phyloP scores from a whole-genome alignment of 1,140 invertebrate genomes.

The Batillaria attramentaria region DNA sequence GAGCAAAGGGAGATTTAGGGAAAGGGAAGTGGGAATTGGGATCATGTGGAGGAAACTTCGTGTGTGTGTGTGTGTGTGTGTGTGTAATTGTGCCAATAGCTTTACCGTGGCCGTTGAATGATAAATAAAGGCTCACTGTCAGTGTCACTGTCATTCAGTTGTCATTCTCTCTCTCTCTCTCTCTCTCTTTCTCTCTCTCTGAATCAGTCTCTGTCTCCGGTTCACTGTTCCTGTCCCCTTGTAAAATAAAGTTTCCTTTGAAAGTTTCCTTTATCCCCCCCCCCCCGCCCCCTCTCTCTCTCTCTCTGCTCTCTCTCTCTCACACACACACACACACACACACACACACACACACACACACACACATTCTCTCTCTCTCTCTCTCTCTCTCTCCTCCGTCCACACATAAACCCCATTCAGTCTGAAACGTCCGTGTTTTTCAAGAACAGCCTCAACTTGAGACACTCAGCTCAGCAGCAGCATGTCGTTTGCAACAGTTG shows the following conservation, averaged over 20 bases:
- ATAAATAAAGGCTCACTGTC: not conserved
- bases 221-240: not conserved
- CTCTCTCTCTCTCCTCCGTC: not conserved
- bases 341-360: not conserved
- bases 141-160: not conserved
- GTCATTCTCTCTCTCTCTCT: not conserved
- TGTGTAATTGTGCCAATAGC: too few relatives aligned
- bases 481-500: not conserved
- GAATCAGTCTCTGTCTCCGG: not conserved
- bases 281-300: not conserved
- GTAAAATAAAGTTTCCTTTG: not conserved
- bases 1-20: too few relatives aligned
- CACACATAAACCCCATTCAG: not conserved
- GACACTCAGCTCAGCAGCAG: too few relatives aligned
- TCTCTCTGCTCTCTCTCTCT: not conserved
- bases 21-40: too few relatives aligned
- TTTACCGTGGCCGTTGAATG: not conserved
- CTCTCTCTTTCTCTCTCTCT: not conserved
- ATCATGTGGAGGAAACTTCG: too few relatives aligned
- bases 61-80: too few relatives aligned
- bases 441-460: too few relatives aligned
- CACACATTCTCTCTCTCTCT: not conserved
- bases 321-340: too few relatives aligned
- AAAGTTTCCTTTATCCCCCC: not conserved
- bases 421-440: not conserved